Evolutionary conservation across 2,797 vertebrate species (phyloP), one percentile per base, ranked within the genome.

Genomic region (Buceros bicornis): DNA sequence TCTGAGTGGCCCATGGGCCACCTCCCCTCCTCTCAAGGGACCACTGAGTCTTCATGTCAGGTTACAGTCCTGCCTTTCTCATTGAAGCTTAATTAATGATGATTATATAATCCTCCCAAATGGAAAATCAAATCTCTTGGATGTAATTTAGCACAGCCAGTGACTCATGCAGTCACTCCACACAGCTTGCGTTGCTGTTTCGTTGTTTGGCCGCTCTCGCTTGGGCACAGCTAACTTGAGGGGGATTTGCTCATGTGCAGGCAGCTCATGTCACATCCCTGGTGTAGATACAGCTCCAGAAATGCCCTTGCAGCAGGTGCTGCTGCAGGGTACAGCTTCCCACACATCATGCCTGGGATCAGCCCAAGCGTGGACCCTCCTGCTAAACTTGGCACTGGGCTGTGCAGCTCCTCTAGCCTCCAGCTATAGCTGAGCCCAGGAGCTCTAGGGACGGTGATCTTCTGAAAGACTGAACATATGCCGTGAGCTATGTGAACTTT

Each of bases 21-120:
- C 20, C 51, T 90, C 40, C 40, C 60, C 28, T 56, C n/a, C 51
- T 84, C 92, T 91, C 74, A 37, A 2, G 53, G 35, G 90, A 67
- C 78, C 60, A 18, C 64, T 28, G 57, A 77, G 65, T 71, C 89
- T 85, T 89, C 67, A 61, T 11, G 10, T 94, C 90, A 92, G 87
- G 81, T 93, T 96, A 80, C 78, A 85, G 92, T 47, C 81, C 67
- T 10, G 67, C 48, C 92, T 92, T 95, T 82, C 89, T 93, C 92
- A 86, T 4, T 94, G 95, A 92, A 96, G 92, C 92, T 95, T 95
- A 95, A 95, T 96, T 96, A 96, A 97, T 77, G 94, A 78, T 77
- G 92, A 78, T 96, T 96, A 96, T 92, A 93, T 93, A 97, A 96
- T 87, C 89, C 74, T 95, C 95, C 95, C 93, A 87, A 94, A 96